A percentile compares a stretch with the other conserved stretches of the same genome.
These are phyloP conservation scores for Campoplex capitator DNA, from an alignment of 2,888 invertebrate genomes.

Conservation along the genomic window DNA sequence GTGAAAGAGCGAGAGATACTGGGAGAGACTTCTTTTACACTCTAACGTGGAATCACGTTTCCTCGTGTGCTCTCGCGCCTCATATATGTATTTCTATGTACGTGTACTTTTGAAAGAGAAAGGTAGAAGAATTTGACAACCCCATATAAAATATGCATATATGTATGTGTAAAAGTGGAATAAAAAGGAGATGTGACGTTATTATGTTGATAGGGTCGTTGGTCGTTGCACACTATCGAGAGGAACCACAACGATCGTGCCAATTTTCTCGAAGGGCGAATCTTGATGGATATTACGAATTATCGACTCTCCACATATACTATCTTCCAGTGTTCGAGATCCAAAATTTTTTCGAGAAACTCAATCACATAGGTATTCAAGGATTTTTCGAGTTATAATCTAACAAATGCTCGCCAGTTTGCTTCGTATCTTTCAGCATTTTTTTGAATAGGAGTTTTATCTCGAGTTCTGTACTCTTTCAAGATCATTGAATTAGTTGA, in stretches of 20 bases:
- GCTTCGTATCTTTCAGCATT: background rate
- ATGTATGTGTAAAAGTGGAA: conserved; percentile 47
- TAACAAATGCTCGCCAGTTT: background rate
- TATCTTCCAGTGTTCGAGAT: background rate
- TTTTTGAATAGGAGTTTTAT: background rate
- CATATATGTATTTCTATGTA: background rate
- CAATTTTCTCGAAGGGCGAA: conserved; percentile 59
- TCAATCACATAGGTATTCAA: background rate
- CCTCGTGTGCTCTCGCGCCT: conserved; percentile 4
- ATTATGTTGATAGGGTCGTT: conserved; percentile 68
- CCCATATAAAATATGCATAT: conserved; percentile 44
- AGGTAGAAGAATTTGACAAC: conserved; percentile 62
- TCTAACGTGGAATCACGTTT: conserved; percentile 48
- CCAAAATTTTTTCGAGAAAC: conserved; percentile 7
- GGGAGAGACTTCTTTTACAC: conserved; percentile 51
- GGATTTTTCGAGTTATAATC: background rate
- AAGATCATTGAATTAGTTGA: background rate
- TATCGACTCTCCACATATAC: conserved; percentile 48
- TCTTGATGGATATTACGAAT: conserved; percentile 59
- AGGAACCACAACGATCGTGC: conserved; percentile 61
- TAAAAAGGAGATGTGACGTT: conserved; percentile 64
- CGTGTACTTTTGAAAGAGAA: conserved; percentile 18
- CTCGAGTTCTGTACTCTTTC: background rate
- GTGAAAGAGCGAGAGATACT: conserved; percentile 61
- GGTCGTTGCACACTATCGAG: conserved; percentile 57